Base-by-base conservation (phyloP, 2,888 invertebrate species). In the Lithophane leautieri region DNA sequence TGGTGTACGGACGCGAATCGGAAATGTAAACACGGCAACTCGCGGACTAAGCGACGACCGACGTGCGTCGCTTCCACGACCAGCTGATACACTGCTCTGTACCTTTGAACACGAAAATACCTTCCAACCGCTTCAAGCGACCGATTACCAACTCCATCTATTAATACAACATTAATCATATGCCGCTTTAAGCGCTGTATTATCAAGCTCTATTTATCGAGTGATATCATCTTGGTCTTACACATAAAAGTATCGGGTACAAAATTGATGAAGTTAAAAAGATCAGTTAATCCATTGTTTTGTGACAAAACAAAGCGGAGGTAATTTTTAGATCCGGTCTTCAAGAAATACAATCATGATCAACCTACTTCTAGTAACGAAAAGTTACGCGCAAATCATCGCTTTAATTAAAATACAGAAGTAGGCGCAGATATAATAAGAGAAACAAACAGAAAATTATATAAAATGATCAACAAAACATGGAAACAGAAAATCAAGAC, bases 41-140 rank as follows among this genome's bases (percentile, higher is more conserved):
- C 92, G 93, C 92, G 93, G 83, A 63, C 79, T 80, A 82, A 84
- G 84, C 77, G 80, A 78, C 81, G 67, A 78, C 85, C 85, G 92
- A 90, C 95, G 95, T 93, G 93, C 86, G 90, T 82, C 90, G 87
- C 90, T 81, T 89, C 91, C 90, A 90, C 89, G 89, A 88, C 87
- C 92, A 93, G 92, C 90, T 93, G 92, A 92, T 93, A 91, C 91
- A 94, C 94, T 93, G 93, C 65, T 85, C 82, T 87, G 84, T 89
- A 88, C 90, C 89, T 91, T 89, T 79, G 79, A 86, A 83, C 80
- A 88, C 87, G 82, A 88, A 89, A 91, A 89, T 90, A 90, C 81
- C 70, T 86, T 83, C 73, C 86, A 88, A 90, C 90, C 90, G 92
- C 91, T 92, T 91, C 72, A 90, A 90, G 90, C 92, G 85, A 83